Evolutionary conservation across 2,113 vertebrate genomes (phyloP).

Genomic region (Phaetusa simplex): DNA sequence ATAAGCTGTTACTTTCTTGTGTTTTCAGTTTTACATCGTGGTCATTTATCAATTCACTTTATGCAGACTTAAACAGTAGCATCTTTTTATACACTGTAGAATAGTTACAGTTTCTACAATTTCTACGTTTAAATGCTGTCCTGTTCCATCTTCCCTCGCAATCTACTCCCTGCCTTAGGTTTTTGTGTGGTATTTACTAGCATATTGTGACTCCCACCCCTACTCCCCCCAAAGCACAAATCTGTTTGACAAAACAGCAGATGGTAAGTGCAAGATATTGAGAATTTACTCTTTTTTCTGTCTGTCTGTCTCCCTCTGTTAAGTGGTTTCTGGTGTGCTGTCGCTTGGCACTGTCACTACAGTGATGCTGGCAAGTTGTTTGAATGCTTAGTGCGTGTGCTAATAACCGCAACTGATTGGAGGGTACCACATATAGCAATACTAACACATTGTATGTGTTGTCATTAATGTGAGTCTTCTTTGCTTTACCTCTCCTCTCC

Average conservation of each 20-base stretch:
- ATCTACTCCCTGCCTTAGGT: neutral
- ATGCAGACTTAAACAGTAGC: neutral
- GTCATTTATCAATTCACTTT: neutral
- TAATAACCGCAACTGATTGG: neutral
- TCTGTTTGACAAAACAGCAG: neutral
- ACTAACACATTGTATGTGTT: neutral
- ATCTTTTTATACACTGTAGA: neutral
- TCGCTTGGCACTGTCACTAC: neutral
- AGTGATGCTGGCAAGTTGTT: neutral
- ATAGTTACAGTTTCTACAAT: rapidly evolving
- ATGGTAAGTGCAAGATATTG: neutral
- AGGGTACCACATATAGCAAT: neutral
- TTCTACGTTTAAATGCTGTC: neutral
- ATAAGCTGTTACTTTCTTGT: neutral
- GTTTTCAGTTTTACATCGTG: neutral
- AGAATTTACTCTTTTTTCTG: neutral
- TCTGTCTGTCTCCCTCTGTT: neutral
- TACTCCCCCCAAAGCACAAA: neutral
- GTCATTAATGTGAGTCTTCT: neutral
- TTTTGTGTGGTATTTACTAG: neutral
- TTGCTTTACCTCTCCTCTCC: neutral
- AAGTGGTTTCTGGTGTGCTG: neutral
- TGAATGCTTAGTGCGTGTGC: neutral
- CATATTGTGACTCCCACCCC: neutral
- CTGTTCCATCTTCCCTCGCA: neutral